Evolutionary conservation across 2,797 vertebrate genomes (phyloP).

Genomic region (Neostethus bicornis): DNA sequence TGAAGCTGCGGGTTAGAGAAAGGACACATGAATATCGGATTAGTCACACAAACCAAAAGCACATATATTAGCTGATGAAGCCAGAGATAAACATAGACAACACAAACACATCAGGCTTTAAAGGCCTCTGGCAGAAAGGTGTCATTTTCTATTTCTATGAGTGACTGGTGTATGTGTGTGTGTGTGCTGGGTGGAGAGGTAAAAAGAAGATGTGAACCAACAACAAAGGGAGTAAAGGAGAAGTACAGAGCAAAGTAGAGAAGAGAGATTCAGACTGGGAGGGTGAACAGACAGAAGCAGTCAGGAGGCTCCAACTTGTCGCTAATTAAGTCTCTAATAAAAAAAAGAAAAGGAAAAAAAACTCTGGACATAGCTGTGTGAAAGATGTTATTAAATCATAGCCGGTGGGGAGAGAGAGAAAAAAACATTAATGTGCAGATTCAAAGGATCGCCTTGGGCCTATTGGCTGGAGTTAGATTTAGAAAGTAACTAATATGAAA

Average conservation of each 20-base stretch:
- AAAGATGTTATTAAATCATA: slow-evolving; percentile 78
- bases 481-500: slow-evolving; percentile 81
- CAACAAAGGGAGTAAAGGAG: not conserved
- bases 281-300: slow-evolving; percentile 15
- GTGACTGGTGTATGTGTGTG: slow-evolving; percentile 40
- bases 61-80: slow-evolving; percentile 8
- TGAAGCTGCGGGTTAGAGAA: slow-evolving; percentile 37
- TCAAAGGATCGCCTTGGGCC: slow-evolving; percentile 67
- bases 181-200: too few species aligned
- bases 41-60: slow-evolving; percentile 24
- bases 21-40: slow-evolving; percentile 48
- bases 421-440: slow-evolving; percentile 65
- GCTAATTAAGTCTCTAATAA: slow-evolving; percentile 76
- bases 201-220: slow-evolving; percentile 13
- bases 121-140: slow-evolving; percentile 34
- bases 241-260: not conserved
- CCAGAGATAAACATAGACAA: slow-evolving; percentile 12
- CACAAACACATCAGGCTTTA: slow-evolving; percentile 27
- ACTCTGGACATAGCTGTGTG: slow-evolving; percentile 61
- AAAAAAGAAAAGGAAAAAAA: slow-evolving; percentile 42
- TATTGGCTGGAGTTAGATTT: slow-evolving; percentile 73
- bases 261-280: slow-evolving; percentile 6
- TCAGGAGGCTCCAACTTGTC: slow-evolving; percentile 49
- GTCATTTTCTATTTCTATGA: slow-evolving; percentile 54
- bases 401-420: slow-evolving; percentile 67